These are phyloP conservation scores for Vireo altiloquus DNA, from an alignment of 2,113 vertebrate species.

Conservation along the genomic window DNA sequence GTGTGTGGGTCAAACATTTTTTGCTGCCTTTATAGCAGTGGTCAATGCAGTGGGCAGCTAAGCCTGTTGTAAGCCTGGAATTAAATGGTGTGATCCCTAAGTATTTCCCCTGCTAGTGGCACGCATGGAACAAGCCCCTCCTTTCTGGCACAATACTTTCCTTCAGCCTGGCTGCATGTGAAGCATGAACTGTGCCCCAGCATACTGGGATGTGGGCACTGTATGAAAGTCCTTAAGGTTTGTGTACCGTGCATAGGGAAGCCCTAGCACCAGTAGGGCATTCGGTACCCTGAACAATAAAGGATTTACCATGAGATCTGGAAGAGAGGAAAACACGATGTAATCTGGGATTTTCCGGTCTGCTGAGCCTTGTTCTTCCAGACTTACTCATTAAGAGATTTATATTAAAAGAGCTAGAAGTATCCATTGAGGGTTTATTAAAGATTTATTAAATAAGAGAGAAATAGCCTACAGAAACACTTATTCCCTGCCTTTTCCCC, in stretches of 20 bases:
- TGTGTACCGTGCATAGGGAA: not conserved
- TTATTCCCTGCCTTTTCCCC: not conserved
- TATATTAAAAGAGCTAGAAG: not conserved
- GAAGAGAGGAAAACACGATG: not conserved
- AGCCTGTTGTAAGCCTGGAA: not conserved
- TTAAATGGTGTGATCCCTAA: not conserved
- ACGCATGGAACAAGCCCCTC: not conserved
- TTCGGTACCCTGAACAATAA: not conserved
- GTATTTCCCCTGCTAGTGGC: not conserved
- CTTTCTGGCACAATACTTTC: not conserved
- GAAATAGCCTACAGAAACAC: not conserved
- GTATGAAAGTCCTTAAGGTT: not conserved
- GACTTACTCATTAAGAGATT: not conserved
- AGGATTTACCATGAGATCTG: not conserved
- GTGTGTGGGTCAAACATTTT: not conserved
- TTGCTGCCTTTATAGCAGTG: not conserved
- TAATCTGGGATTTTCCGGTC: conserved; percentile 29
- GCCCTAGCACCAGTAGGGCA: not conserved
- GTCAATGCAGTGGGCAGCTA: not conserved
- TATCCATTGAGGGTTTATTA: not conserved
- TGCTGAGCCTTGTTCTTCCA: not conserved
- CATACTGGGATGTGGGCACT: not conserved
- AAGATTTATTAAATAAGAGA: not conserved
- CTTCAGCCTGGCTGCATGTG: not conserved
- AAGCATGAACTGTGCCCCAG: not conserved